Evolutionary conservation across 2,888 invertebrate genomes (phyloP).

Genomic region (Zelleria hepariella): DNA sequence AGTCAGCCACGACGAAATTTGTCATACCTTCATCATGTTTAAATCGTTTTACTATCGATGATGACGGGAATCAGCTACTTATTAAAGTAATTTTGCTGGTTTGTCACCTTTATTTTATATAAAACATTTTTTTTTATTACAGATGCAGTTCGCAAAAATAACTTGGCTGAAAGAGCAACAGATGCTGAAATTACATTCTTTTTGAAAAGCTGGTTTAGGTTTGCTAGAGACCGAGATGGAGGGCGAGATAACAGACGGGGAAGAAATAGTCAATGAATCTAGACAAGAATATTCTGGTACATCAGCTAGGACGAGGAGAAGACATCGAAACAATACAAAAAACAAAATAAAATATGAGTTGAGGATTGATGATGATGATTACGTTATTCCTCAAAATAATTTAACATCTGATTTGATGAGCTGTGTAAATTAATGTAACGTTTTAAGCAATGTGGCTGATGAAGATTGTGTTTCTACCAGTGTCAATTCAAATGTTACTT

Average conservation of each 20-base stretch:
- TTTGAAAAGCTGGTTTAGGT: not conserved
- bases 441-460: too few species aligned
- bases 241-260: not conserved
- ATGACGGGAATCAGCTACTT: too few species aligned
- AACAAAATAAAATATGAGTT: not conserved
- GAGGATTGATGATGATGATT: not conserved
- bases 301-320: not conserved
- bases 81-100: too few species aligned
- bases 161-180: not conserved
- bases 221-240: not conserved
- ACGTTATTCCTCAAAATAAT: too few species aligned
- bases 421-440: too few species aligned
- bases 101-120: too few species aligned
- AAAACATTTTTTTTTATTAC: not conserved
- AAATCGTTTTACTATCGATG: too few species aligned
- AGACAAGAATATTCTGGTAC: not conserved
- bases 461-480: not conserved
- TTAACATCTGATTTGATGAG: too few species aligned
- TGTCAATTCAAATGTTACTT: not conserved
- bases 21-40: too few species aligned
- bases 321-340: not conserved
- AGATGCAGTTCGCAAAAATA: not conserved
- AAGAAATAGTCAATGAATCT: not conserved
- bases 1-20: too few species aligned
- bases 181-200: not conserved